Conservation (phyloP, 1,140 invertebrate species). For the Lordiphosa mommai region DNA sequence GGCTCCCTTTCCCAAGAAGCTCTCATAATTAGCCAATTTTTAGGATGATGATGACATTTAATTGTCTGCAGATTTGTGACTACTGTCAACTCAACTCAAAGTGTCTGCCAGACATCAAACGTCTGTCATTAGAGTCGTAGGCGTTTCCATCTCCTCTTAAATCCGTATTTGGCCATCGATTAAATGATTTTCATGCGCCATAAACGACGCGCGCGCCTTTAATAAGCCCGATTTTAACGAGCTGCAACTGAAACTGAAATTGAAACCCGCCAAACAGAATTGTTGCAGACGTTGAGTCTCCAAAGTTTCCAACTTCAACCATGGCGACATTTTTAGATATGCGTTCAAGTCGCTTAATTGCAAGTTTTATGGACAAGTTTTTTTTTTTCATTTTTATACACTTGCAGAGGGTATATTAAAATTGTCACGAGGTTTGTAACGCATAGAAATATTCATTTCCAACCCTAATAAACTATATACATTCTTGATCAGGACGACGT, state of each 20-base stretch:
- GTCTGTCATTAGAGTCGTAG: conserved; percentile 19
- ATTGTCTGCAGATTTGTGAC: too few species aligned
- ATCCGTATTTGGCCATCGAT: conserved; percentile 66
- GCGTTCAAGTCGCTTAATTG: conserved; percentile 68
- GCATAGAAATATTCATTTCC: too few species aligned
- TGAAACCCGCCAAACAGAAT: conserved; percentile 54
- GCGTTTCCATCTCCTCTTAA: conserved; percentile 7
- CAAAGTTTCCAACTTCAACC: conserved; percentile 9
- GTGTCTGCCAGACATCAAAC: conserved; percentile 20
- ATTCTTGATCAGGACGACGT: too few species aligned
- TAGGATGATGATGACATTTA: conserved; percentile 23
- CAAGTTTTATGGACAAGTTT: conserved; percentile 70
- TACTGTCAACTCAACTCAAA: too few species aligned
- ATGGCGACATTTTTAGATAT: conserved; percentile 58
- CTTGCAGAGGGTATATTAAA: too few species aligned
- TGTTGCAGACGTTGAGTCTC: conserved; percentile 62
- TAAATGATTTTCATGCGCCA: conserved; percentile 76
- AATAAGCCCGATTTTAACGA: conserved; percentile 69
- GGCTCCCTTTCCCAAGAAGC: not conserved
- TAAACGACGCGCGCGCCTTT: conserved; percentile 73
- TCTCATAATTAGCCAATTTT: conserved; percentile 46
- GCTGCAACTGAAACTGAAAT: conserved; percentile 52
- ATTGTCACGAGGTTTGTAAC: too few species aligned
- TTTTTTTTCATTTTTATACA: too few species aligned
- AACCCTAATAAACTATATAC: too few species aligned